These are phyloP conservation scores for Hyposoter dolosus DNA, from an alignment of 2,888 invertebrate species.

Conservation along the genomic window DNA sequence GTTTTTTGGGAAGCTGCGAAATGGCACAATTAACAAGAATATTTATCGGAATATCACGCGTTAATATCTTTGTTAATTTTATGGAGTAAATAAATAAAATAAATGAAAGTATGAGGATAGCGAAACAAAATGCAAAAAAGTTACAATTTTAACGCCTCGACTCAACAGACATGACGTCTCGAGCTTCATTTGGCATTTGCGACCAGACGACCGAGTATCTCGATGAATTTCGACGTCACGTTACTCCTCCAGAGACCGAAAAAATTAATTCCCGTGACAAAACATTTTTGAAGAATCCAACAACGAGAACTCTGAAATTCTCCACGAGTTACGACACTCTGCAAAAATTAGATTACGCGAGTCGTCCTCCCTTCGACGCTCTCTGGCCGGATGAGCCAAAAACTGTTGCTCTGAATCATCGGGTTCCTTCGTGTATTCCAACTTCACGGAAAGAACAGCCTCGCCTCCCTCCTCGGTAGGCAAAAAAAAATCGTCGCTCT, in stretches of 20 bases:
- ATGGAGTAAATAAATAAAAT: slow-evolving; percentile 20
- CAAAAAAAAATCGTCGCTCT: not conserved
- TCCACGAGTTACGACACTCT: slow-evolving; percentile 66
- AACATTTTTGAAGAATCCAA: not conserved
- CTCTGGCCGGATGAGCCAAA: slow-evolving; percentile 78
- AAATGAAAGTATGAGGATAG: slow-evolving; percentile 14
- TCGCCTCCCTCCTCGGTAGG: slow-evolving; percentile 20
- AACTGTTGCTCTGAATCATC: slow-evolving; percentile 78
- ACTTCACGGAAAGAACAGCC: not conserved
- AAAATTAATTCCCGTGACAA: not conserved
- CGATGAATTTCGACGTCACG: slow-evolving; percentile 51
- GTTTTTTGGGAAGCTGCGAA: not conserved
- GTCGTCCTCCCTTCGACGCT: slow-evolving; percentile 79
- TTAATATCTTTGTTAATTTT: slow-evolving; percentile 2
- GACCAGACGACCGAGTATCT: slow-evolving; percentile 58
- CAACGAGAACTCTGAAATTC: slow-evolving; percentile 9
- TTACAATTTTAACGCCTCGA: not conserved
- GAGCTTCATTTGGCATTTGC: slow-evolving; percentile 46
- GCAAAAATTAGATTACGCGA: slow-evolving; percentile 62
- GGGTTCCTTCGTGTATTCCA: slow-evolving; percentile 62
- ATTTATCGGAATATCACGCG: slow-evolving; percentile 16
- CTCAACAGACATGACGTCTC: slow-evolving; percentile 24
- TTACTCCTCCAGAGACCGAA: not conserved
- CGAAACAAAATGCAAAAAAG: not conserved
- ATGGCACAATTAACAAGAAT: slow-evolving; percentile 1